These are phyloP conservation scores for Ceuthmochares aereus DNA, from an alignment of 2,113 vertebrate genomes.

Conservation along the genomic window DNA sequence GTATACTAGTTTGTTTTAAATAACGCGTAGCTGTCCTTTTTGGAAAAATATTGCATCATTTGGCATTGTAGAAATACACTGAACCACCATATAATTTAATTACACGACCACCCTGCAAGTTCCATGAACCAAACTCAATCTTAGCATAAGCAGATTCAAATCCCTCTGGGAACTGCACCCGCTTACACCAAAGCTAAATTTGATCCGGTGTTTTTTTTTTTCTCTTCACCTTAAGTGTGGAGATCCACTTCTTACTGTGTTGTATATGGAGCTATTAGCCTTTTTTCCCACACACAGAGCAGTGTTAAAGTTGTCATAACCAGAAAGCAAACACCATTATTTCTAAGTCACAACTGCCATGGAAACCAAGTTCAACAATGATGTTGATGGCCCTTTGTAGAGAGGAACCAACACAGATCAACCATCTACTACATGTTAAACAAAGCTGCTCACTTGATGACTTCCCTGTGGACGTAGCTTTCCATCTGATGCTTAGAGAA, in stretches of 20 bases:
- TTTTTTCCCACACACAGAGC: neutral
- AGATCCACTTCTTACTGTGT: constrained; percentile 17
- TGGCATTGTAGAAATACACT: constrained; percentile 12
- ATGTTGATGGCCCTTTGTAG: neutral
- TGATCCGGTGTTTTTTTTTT: constrained; percentile 27
- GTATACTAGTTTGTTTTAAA: neutral
- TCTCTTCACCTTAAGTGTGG: neutral
- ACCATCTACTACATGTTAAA: neutral
- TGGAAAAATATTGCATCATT: constrained; percentile 39
- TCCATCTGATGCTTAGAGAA: neutral
- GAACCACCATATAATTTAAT: constrained; percentile 57
- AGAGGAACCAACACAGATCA: neutral
- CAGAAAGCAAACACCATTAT: neutral
- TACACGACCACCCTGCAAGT: constrained; percentile 66
- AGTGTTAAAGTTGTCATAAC: neutral
- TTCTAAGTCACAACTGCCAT: neutral
- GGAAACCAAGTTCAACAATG: neutral
- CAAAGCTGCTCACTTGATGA: neutral
- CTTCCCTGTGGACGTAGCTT: neutral
- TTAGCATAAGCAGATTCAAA: constrained; percentile 53
- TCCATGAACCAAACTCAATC: constrained; percentile 31
- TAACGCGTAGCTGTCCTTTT: neutral
- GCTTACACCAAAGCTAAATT: constrained; percentile 56
- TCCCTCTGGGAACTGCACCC: constrained; percentile 47
- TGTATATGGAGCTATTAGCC: neutral